These are phyloP conservation scores for Synanceia verrucosa DNA, from an alignment of 2,797 vertebrate genomes.

Conservation along the genomic window DNA sequence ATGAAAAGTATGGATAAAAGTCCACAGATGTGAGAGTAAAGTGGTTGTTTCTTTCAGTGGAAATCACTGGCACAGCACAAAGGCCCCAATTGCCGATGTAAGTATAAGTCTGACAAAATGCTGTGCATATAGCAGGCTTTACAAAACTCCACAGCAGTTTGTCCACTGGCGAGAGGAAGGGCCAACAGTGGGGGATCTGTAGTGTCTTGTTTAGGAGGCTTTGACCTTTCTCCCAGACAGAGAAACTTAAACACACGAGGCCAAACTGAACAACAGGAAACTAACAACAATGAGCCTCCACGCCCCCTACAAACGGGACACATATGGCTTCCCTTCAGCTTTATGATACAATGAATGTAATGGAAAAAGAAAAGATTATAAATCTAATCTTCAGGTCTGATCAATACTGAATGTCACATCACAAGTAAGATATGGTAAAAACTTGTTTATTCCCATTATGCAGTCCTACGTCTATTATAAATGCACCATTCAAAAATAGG, in stretches of 20 bases:
- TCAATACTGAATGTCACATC: not conserved
- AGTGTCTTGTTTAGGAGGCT: conserved; percentile 8
- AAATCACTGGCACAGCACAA: conserved; percentile 9
- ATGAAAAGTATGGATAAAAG: not conserved
- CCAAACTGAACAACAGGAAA: conserved; percentile 78
- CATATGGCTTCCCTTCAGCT: conserved; percentile 28
- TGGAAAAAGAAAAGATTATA: not conserved
- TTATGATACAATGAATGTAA: not conserved
- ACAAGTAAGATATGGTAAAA: not conserved
- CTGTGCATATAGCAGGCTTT: conserved; percentile 12
- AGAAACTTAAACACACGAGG: conserved; percentile 41
- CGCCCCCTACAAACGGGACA: conserved; percentile 15
- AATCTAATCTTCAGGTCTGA: not conserved
- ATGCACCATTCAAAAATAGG: not conserved
- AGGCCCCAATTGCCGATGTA: not conserved
- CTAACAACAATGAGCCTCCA: conserved; percentile 71
- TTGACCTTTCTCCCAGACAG: conserved; percentile 54
- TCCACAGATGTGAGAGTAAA: conserved; percentile 8
- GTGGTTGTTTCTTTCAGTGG: not conserved
- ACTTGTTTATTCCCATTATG: conserved; percentile 30
- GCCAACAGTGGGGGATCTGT: conserved; percentile 7
- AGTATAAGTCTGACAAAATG: conserved; percentile 1
- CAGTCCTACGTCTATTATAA: not conserved
- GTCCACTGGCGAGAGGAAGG: conserved; percentile 31
- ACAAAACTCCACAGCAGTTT: conserved; percentile 56